A percentile compares a stretch with the other conserved stretches of the same genome.
phyloP scores from a whole-genome alignment of 2,797 vertebrate species.

The Gastrophryne carolinensis region DNA sequence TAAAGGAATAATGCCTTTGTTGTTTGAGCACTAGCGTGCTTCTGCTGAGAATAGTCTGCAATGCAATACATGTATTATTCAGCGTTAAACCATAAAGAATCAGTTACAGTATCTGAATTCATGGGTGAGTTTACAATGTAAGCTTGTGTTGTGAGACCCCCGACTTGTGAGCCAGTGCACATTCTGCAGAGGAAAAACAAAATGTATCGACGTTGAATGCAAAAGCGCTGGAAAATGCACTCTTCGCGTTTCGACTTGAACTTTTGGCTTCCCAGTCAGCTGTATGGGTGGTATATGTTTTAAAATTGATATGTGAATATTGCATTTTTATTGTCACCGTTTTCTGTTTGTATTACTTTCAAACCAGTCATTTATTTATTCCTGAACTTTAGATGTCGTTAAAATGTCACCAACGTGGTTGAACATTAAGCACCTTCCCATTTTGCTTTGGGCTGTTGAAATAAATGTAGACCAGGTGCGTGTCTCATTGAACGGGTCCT shows the following conservation, averaged over 20 bases:
- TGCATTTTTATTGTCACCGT: slow-evolving; percentile 84
- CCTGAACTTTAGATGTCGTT: slow-evolving; percentile 82
- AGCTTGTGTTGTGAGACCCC: slow-evolving; percentile 26
- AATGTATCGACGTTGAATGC: slow-evolving; percentile 16
- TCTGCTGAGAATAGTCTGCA: background rate
- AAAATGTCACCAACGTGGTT: slow-evolving; percentile 96
- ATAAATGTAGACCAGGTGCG: slow-evolving; percentile 85
- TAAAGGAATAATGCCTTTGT: too few species aligned
- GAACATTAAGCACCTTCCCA: slow-evolving; percentile 89
- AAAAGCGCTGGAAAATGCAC: slow-evolving; percentile 33
- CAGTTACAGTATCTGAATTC: slow-evolving; percentile 15
- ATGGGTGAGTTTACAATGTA: background rate
- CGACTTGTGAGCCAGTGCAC: slow-evolving; percentile 11
- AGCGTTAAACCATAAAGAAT: slow-evolving; percentile 33
- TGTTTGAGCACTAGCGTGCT: background rate
- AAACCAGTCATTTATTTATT: slow-evolving; percentile 87
- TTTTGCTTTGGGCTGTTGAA: slow-evolving; percentile 78
- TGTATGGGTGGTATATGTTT: slow-evolving; percentile 76
- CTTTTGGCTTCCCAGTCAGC: slow-evolving; percentile 68
- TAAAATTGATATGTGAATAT: slow-evolving; percentile 80
- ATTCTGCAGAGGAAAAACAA: slow-evolving; percentile 32
- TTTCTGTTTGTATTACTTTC: slow-evolving; percentile 76
- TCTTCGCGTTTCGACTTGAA: slow-evolving; percentile 59
- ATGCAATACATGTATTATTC: slow-evolving; percentile 14
- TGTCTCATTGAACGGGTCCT: slow-evolving; percentile 73